phyloP scores from a whole-genome alignment of 2,113 vertebrate species.

The Nipponia nippon region DNA sequence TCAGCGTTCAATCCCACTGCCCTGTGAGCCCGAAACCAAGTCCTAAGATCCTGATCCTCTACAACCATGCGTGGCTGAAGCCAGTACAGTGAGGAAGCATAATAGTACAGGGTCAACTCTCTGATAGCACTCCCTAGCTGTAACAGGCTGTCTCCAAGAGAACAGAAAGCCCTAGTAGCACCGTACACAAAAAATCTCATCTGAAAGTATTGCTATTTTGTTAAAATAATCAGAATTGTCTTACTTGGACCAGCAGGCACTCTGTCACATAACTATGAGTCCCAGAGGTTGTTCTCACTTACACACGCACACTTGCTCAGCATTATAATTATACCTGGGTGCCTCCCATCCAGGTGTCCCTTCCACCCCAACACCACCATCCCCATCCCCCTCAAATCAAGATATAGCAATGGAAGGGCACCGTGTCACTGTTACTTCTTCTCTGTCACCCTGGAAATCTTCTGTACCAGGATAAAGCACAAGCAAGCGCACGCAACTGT shows the following conservation, averaged over 20 bases:
- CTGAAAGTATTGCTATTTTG: background rate
- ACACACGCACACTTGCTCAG: background rate
- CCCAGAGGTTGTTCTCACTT: background rate
- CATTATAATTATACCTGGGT: background rate
- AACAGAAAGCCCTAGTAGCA: background rate
- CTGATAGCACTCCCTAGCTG: too few species aligned
- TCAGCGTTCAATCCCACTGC: background rate
- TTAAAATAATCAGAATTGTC: background rate
- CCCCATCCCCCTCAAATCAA: background rate
- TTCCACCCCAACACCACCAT: background rate
- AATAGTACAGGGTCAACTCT: background rate
- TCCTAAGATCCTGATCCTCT: background rate
- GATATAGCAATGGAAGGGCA: background rate
- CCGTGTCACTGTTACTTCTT: fast-evolving
- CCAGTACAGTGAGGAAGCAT: background rate
- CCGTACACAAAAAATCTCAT: background rate
- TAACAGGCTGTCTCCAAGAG: background rate
- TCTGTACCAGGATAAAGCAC: background rate
- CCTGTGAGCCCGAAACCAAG: background rate
- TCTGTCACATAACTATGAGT: background rate
- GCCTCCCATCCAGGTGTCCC: background rate
- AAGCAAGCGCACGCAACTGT: fast-evolving
- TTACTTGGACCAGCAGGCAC: background rate
- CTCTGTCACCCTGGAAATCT: background rate
- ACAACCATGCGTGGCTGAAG: background rate